Percentiles rank a stretch among this genome's conserved stretches.
Evolutionary conservation across 2,888 invertebrate genomes (phyloP).

Genomic region (Myopa tessellatipennis): DNA sequence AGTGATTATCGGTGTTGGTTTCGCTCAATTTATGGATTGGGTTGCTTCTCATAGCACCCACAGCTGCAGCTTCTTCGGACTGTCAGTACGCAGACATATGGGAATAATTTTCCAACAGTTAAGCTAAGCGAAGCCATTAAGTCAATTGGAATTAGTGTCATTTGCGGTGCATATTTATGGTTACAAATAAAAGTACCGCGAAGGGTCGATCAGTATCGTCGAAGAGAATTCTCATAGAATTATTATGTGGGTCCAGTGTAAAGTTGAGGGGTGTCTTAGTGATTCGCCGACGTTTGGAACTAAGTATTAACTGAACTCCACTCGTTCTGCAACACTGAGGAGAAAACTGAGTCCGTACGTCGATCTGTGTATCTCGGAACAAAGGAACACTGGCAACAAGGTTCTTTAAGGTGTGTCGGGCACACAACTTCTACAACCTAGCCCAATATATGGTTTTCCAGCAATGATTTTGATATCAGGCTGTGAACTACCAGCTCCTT

Average conservation of each 20-base stretch:
- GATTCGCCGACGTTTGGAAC: background rate
- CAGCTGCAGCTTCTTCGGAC: constrained; percentile 7
- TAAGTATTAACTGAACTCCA: background rate
- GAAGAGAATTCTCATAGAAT: background rate
- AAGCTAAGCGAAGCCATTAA: constrained; percentile 46
- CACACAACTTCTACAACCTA: too few relatives aligned
- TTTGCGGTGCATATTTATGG: constrained; percentile 33
- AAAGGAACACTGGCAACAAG: too few relatives aligned
- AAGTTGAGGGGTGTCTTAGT: background rate
- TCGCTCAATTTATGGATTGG: constrained; percentile 49
- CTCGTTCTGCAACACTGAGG: too few relatives aligned
- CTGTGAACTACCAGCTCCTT: too few relatives aligned
- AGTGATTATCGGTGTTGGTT: constrained; percentile 45
- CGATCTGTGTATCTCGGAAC: too few relatives aligned
- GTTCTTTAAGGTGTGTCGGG: too few relatives aligned
- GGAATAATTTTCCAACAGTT: constrained; percentile 61
- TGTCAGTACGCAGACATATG: constrained; percentile 56
- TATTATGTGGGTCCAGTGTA: too few relatives aligned
- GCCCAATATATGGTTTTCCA: too few relatives aligned
- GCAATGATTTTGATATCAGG: too few relatives aligned
- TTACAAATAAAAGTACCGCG: constrained; percentile 30
- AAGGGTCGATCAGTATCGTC: constrained; percentile 11
- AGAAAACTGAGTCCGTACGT: too few relatives aligned
- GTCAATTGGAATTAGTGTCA: constrained; percentile 46
- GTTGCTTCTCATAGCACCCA: constrained; percentile 1